Base-by-base conservation (phyloP, 2,888 invertebrate genomes). In the Callinectes sapidus region DNA sequence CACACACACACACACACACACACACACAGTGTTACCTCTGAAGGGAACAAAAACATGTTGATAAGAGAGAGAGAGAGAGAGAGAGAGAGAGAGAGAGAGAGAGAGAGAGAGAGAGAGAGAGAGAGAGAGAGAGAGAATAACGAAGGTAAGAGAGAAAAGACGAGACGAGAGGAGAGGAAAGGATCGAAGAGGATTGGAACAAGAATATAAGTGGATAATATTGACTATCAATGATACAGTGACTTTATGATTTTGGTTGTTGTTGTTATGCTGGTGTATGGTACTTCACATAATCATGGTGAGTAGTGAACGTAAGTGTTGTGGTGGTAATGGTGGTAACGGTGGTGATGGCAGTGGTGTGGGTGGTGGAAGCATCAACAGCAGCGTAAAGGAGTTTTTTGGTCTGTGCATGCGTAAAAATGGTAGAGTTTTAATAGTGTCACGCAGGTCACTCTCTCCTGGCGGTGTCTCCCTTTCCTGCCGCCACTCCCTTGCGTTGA, bases 61-160 rank as follows among this genome's bases (percentile, higher is more conserved):
- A 61, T 16, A 18, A 61, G 61, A 61, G 61, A 61, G 61, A 61
- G 61, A 61, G 61, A 61, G 61, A 61, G 61, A 61, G 61, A 61
- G 61, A 61, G 61, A 61, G 61, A 61, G 61, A 61, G 61, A 61
- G 61, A 61, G 61, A 61, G 61, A 61, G 61, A 61, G 61, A 61
- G 61, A 61, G 61, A 61, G 61, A 61, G 61, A 61, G 61, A 61
- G 61, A 61, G 61, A 61, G 61, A 61, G 85, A 61, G 55, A 55
- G 55, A 55, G 55, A 55, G 66, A 66, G 66, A 66, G 66, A 66
- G 66, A 66, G 66, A 66, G 66, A 66, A n/a, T n/a, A n/a, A n/a
- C n/a, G n/a, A n/a, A n/a, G n/a, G n/a, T n/a, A n/a, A n/a, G n/a
- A n/a, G n/a, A n/a, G n/a, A n/a, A n/a, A n/a, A n/a, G n/a, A n/a